Conservation (phyloP, 2,888 invertebrate genomes). For the Atethmia centrago region DNA sequence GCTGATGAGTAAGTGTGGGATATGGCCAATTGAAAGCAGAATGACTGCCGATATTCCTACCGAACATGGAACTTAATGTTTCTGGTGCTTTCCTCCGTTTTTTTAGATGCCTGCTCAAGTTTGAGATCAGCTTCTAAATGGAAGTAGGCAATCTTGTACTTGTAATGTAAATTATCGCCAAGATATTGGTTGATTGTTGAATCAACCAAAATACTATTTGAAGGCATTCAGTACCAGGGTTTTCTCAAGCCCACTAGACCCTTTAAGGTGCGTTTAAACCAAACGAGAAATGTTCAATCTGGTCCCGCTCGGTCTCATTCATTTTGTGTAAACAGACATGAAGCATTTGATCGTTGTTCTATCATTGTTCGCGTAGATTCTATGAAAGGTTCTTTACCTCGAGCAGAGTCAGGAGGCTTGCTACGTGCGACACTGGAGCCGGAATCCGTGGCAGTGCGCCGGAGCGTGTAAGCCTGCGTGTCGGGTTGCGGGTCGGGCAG, state of each 20-base stretch:
- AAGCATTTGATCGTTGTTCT: background rate
- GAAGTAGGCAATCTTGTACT: background rate
- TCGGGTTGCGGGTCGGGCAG: slow-evolving; percentile 66
- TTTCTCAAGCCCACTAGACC: background rate
- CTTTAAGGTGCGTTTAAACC: background rate
- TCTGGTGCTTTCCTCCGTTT: background rate
- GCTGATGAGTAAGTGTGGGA: background rate
- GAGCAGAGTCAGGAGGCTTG: slow-evolving; percentile 7
- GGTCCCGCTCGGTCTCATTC: background rate
- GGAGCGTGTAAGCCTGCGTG: slow-evolving; percentile 71
- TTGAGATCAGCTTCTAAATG: background rate
- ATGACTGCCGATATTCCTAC: background rate
- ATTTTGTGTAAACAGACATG: background rate
- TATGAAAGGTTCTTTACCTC: background rate
- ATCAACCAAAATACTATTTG: too few species aligned
- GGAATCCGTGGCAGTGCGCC: slow-evolving; percentile 73
- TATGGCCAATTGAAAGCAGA: background rate
- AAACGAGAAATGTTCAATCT: background rate
- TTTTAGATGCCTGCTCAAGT: background rate
- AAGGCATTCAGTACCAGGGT: too few species aligned
- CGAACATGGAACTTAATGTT: background rate
- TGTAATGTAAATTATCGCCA: background rate
- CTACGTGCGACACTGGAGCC: slow-evolving; percentile 63
- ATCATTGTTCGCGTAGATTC: background rate
- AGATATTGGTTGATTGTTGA: too few species aligned